phyloP scores from a whole-genome alignment of 2,888 invertebrate genomes.

The Dascillus cervinus region DNA sequence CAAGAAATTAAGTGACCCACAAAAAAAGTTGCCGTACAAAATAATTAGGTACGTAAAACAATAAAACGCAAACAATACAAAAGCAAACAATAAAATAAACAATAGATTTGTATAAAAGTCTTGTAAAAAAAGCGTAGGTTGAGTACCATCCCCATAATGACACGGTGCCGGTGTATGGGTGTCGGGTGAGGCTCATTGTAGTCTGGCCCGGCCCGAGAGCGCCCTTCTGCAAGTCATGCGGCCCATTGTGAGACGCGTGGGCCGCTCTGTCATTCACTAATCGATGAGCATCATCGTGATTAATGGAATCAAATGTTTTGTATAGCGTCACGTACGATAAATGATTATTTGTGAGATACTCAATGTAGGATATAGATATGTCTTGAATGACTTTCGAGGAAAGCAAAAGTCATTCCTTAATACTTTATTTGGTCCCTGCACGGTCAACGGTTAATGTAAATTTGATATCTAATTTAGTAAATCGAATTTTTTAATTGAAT shows the following conservation, averaged over 20 bases:
- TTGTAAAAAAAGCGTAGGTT: slow-evolving; percentile 16
- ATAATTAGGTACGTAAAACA: no score
- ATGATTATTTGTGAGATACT: slow-evolving; percentile 14
- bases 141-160: slow-evolving; percentile 26
- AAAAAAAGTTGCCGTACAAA: no score
- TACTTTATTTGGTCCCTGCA: no score
- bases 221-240: slow-evolving; percentile 25
- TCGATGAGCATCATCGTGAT: slow-evolving; percentile 26
- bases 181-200: slow-evolving; percentile 27
- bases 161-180: slow-evolving; percentile 26
- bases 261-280: slow-evolving; percentile 27
- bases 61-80: no score
- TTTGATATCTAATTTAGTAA: no score
- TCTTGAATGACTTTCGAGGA: slow-evolving; percentile 10
- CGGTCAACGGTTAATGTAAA: no score
- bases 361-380: slow-evolving; percentile 17
- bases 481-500: no score
- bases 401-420: slow-evolving; percentile 16
- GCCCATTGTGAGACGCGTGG: slow-evolving; percentile 20
- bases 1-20: no score
- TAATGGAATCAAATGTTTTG: slow-evolving; percentile 25
- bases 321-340: slow-evolving; percentile 25
- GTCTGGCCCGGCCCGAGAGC: slow-evolving; percentile 23
- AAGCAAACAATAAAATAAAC: slow-evolving; percentile 15
- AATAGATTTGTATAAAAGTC: slow-evolving; percentile 15